Conservation (phyloP, 2,797 vertebrate species). For the Bovichtus diacanthus region DNA sequence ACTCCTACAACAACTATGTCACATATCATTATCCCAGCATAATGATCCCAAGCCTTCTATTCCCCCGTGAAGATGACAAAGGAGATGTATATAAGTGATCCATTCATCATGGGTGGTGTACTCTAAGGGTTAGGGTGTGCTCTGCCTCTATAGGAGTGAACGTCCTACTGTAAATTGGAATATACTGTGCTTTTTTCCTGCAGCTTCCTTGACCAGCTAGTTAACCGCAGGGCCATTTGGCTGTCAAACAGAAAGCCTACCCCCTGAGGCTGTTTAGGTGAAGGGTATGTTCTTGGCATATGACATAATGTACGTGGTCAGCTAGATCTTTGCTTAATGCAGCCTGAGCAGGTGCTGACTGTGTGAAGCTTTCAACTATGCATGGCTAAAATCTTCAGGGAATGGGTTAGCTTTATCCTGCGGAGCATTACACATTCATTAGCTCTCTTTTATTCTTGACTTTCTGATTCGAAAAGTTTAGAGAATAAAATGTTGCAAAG, state of each 20-base stretch:
- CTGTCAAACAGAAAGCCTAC: conserved; percentile 48
- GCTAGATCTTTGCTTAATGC: conserved; percentile 15
- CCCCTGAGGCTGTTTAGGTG: conserved; percentile 27
- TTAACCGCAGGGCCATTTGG: conserved; percentile 33
- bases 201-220: conserved; percentile 21
- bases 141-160: conserved; percentile 21
- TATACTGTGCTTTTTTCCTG: conserved; percentile 6
- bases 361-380: conserved; percentile 10
- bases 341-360: conserved; percentile 18
- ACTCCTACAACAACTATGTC: neutral
- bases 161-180: conserved; percentile 12
- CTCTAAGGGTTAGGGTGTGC: neutral
- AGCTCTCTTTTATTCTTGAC: neutral
- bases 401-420: conserved; percentile 11
- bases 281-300: conserved; percentile 16
- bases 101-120: conserved; percentile 18
- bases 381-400: conserved; percentile 12
- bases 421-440: neutral
- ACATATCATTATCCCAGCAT: neutral
- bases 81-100: conserved; percentile 12
- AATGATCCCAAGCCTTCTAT: conserved; percentile 7
- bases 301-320: conserved; percentile 47
- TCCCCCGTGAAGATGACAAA: neutral
- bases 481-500: neutral
- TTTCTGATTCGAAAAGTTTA: neutral